Conservation (phyloP, 2,888 invertebrate species). For the Chalcis sispes region DNA sequence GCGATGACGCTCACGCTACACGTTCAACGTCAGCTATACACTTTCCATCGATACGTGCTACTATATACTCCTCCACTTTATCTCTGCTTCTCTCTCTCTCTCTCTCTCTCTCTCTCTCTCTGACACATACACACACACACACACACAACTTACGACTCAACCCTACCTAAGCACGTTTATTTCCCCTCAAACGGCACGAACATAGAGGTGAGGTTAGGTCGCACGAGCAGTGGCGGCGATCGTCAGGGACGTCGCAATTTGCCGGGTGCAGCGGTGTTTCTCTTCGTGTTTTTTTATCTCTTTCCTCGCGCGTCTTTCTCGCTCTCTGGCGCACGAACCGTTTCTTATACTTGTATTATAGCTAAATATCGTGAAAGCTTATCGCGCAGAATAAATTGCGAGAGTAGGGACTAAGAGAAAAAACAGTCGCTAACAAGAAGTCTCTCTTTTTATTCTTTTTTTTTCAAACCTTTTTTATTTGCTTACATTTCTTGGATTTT, state of each 20-base stretch:
- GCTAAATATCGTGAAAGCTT: not conserved
- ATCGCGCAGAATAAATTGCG: not conserved
- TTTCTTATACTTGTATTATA: no score
- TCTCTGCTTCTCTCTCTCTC: not conserved
- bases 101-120: no score
- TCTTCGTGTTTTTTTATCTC: no score
- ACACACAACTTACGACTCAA: no score
- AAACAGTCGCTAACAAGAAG: no score
- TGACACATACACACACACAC: no score
- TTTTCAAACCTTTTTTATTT: no score
- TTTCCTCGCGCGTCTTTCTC: not conserved
- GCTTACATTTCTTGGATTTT: no score
- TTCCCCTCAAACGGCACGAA: not conserved
- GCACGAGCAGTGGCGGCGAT: slow-evolving; percentile 29
- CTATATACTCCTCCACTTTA: not conserved
- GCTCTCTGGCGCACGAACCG: not conserved
- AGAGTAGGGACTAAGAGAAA: not conserved
- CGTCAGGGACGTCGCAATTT: not conserved
- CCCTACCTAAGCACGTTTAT: not conserved
- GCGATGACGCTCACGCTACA: not conserved
- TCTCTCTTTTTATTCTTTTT: no score
- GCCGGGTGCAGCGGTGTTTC: slow-evolving; percentile 3
- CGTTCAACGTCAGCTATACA: not conserved
- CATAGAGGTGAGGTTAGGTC: slow-evolving; percentile 29
- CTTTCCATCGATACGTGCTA: slow-evolving; percentile 34